A percentile compares a stretch with the other conserved stretches of the same genome.
Conservation (phyloP, 2,113 vertebrate species). For the Antennarius striatus region DNA sequence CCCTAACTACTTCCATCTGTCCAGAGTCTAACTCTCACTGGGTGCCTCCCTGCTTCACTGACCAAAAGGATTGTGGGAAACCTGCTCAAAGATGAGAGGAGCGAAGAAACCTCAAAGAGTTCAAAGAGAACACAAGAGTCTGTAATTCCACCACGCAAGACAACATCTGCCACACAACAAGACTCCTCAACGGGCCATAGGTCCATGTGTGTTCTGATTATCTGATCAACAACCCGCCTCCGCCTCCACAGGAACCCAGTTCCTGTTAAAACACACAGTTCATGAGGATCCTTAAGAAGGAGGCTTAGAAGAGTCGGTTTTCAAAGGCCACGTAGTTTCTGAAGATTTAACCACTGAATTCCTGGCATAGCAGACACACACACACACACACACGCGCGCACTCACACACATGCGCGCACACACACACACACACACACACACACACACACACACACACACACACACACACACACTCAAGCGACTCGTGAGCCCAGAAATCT, state of each 20-base stretch:
- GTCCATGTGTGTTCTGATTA: conserved; percentile 25
- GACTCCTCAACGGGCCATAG: conserved; percentile 24
- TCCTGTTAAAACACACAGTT: no score
- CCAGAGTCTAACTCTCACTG: conserved; percentile 21
- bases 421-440: conserved; percentile 22
- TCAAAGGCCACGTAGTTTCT: conserved; percentile 9
- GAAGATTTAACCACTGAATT: conserved; percentile 32
- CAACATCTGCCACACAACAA: conserved; percentile 13
- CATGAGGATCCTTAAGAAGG: no score
- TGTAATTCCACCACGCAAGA: background rate
- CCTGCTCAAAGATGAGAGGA: conserved; percentile 3
- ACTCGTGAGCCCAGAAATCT: conserved; percentile 31
- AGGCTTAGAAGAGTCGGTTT: background rate
- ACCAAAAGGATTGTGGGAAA: conserved; percentile 26
- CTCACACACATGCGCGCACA: conserved; percentile 10
- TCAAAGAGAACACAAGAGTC: conserved; percentile 7
- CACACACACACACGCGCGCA: conserved; percentile 9
- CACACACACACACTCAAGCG: conserved; percentile 9
- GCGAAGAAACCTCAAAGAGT: background rate
- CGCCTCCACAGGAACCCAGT: background rate
- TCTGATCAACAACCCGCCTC: background rate
- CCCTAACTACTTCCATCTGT: conserved; percentile 64
- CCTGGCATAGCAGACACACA: conserved; percentile 3
- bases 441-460: conserved; percentile 15
- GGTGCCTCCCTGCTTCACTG: conserved; percentile 43